phyloP scores from a whole-genome alignment of 2,888 invertebrate species.

The Lasiommata megera region DNA sequence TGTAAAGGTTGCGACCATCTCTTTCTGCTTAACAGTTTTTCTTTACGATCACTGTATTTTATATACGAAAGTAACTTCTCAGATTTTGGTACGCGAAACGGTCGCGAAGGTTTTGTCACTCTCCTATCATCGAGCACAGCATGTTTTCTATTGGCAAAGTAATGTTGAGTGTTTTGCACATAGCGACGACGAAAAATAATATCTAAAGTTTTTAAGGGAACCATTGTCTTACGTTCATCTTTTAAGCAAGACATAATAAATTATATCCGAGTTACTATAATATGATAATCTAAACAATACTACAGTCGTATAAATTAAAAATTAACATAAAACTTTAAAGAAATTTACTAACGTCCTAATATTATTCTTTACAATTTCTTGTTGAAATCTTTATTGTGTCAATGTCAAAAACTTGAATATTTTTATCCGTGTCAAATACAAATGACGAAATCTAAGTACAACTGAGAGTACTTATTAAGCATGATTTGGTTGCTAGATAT shows the following conservation, averaged over 20 bases:
- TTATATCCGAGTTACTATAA: conserved; percentile 6
- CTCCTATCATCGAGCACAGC: conserved; percentile 41
- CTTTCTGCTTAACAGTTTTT: conserved; percentile 51
- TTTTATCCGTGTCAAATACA: neutral
- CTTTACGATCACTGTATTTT: conserved; percentile 68
- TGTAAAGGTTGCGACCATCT: conserved; percentile 57
- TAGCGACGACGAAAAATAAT: conserved; percentile 71
- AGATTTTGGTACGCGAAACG: conserved; percentile 63
- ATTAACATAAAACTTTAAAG: conserved; percentile 1
- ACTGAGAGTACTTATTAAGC: neutral
- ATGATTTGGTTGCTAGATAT: too few species aligned
- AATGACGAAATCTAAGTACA: too few species aligned
- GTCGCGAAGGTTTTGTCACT: conserved; percentile 46
- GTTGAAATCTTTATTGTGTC: conserved; percentile 1
- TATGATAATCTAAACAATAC: conserved; percentile 9
- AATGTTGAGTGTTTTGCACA: conserved; percentile 70
- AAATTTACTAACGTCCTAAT: neutral
- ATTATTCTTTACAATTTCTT: neutral
- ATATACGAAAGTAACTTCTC: conserved; percentile 71
- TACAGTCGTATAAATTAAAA: neutral
- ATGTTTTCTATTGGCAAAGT: conserved; percentile 68
- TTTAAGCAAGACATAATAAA: conserved; percentile 53
- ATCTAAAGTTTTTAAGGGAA: conserved; percentile 69
- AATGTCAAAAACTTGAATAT: conserved; percentile 13
- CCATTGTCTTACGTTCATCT: conserved; percentile 63